Percentiles rank a stretch among this genome's conserved stretches.
Conservation (phyloP, 2,888 invertebrate species). For the Caenorhabditis angaria region DNA sequence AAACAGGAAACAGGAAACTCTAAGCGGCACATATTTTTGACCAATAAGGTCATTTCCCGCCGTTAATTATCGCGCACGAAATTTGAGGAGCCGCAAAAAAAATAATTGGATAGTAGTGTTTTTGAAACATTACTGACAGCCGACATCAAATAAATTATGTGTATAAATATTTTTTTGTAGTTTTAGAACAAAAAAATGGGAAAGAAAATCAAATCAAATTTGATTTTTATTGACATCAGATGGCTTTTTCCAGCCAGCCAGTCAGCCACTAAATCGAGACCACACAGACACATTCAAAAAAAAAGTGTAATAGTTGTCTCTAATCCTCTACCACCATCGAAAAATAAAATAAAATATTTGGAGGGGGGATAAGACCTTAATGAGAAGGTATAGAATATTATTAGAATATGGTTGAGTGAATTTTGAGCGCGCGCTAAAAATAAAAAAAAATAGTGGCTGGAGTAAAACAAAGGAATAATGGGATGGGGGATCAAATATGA, state of each 20-base stretch:
- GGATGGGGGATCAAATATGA: too few species aligned
- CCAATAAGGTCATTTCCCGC: conserved; percentile 1
- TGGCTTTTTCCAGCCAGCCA: too few species aligned
- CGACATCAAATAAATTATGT: background rate
- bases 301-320: background rate
- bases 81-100: conserved; percentile 22
- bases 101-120: background rate
- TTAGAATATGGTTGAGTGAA: background rate
- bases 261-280: too few species aligned
- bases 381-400: background rate
- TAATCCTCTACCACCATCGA: background rate
- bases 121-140: conserved; percentile 2
- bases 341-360: background rate
- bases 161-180: background rate
- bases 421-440: background rate
- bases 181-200: background rate
- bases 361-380: background rate
- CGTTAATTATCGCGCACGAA: conserved; percentile 41
- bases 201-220: background rate
- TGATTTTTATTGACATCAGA: conserved; percentile 4
- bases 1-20: background rate
- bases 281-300: background rate
- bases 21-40: background rate
- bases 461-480: background rate
- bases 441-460: background rate